A percentile compares a stretch with the other conserved stretches of the same genome.
These are phyloP conservation scores for Leuciscus waleckii DNA, from an alignment of 2,797 vertebrate species.

Conservation along the genomic window DNA sequence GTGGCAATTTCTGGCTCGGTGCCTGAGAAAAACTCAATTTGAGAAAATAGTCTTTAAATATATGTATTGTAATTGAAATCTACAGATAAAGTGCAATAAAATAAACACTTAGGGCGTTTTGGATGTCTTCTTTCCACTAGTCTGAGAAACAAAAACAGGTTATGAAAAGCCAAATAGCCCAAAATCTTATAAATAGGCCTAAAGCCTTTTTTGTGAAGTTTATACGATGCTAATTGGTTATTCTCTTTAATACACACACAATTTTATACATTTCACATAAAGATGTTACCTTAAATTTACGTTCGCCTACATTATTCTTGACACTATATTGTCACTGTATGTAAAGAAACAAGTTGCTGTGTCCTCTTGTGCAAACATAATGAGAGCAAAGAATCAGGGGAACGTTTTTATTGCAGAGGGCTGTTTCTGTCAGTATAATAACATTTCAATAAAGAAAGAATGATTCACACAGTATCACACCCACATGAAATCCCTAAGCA, in stretches of 20 bases:
- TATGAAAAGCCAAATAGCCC: not conserved
- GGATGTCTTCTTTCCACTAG: not conserved
- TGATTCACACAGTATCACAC: constrained; percentile 52
- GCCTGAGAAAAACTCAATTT: not conserved
- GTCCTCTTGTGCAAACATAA: constrained; percentile 9
- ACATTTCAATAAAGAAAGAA: constrained; percentile 41
- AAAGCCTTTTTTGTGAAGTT: not conserved
- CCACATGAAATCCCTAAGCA: constrained; percentile 49
- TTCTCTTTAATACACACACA: not conserved
- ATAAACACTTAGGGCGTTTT: not conserved
- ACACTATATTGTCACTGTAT: not conserved
- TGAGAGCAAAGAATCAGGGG: constrained; percentile 1
- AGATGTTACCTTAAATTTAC: not conserved
- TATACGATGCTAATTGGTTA: not conserved
- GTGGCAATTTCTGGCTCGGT: not conserved
- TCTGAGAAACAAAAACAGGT: not conserved
- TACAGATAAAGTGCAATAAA: not conserved
- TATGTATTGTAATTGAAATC: not conserved
- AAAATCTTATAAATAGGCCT: not conserved
- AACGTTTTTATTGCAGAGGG: constrained; percentile 77
- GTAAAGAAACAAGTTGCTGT: not conserved
- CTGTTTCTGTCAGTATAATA: constrained; percentile 45
- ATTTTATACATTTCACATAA: not conserved
- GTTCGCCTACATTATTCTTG: not conserved
- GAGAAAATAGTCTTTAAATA: not conserved